Base-by-base conservation (phyloP, 2,113 vertebrate genomes). In the Leptobrachium leishanense region DNA sequence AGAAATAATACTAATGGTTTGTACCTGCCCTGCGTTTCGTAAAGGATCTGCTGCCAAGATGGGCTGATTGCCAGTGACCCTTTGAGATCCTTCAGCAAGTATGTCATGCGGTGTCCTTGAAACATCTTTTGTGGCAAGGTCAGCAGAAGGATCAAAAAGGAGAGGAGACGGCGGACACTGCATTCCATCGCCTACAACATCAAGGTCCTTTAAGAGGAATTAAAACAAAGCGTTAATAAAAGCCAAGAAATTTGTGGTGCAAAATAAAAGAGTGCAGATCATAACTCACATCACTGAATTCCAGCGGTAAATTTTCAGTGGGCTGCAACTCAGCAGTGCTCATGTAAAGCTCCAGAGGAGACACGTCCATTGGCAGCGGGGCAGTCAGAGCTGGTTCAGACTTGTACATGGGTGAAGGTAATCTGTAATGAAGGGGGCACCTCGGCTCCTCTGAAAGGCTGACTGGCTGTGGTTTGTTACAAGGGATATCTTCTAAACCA, bases 271-370 rank as follows among this genome's bases (percentile, higher is more conserved):
- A 31, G 20, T 63, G 12, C 4, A 10, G 2, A 12, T 2, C 4
- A 50, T 50, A 50, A 94, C 96, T 86, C 90, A 99, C 97, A 13
- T 99, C 97, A 2, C 96, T 99, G 92, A 99, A 97, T 85, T 99
- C 97, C 84, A 98, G 88, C 2, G 97, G 97, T 53, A 99, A 89
- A 74, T 91, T 98, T 89, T 99, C 97, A 0, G 94, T 95, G 85
- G 97, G 97, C 90, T 98, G 96, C n/a, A 99, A 95, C 88, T 98
- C 97, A 0, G 97, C 97, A 0, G 96, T 94, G 0, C 97, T 99
- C 88, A 98, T 86, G 88, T 98, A 99, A 84, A 98, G 93, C 68
- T 99, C 97, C 0, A 89, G 86, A 86, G 95, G 94, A 1, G 88
- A 83, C 0, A 92, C 87, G 11, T 91, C 90, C 84, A 97, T 90